These are phyloP conservation scores for Miltochrista miniata DNA, from an alignment of 2,888 invertebrate genomes.

Conservation along the genomic window DNA sequence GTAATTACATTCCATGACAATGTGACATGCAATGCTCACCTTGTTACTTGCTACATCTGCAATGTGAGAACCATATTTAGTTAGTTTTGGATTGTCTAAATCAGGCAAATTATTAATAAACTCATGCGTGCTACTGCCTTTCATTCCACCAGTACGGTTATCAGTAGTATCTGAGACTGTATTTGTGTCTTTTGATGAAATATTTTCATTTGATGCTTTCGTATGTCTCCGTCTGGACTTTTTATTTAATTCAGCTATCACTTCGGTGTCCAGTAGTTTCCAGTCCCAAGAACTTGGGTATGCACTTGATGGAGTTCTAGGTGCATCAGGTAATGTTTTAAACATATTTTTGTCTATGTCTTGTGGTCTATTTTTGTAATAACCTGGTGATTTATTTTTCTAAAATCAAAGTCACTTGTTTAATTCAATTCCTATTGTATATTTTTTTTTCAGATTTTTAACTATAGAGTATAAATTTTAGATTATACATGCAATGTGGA, in stretches of 20 bases:
- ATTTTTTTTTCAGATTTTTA: neutral
- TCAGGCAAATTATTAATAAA: conserved; percentile 73
- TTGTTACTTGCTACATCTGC: conserved; percentile 49
- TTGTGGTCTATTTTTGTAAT: conserved; percentile 89
- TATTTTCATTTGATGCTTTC: conserved; percentile 71
- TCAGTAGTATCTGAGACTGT: conserved; percentile 68
- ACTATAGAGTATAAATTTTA: neutral
- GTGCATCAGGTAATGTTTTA: conserved; percentile 90
- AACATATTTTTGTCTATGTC: conserved; percentile 90
- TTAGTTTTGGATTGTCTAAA: conserved; percentile 59
- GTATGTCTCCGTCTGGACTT: conserved; percentile 67
- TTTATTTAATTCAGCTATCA: conserved; percentile 70
- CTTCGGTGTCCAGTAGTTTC: conserved; percentile 84
- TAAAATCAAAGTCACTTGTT: conserved; percentile 62
- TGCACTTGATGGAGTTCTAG: conserved; percentile 88
- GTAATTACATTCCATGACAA: conserved; percentile 52
- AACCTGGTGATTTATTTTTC: conserved; percentile 92
- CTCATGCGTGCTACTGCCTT: conserved; percentile 75
- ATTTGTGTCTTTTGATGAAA: conserved; percentile 70
- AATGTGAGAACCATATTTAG: conserved; percentile 27
- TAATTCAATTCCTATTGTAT: neutral
- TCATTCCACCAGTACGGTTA: conserved; percentile 58
- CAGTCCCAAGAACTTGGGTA: conserved; percentile 89
- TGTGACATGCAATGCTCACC: conserved; percentile 66
- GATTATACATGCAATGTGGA: conserved; percentile 12